These are phyloP conservation scores for Cryptomyrus ogoouensis DNA, from an alignment of 2,113 vertebrate genomes.

Conservation along the genomic window DNA sequence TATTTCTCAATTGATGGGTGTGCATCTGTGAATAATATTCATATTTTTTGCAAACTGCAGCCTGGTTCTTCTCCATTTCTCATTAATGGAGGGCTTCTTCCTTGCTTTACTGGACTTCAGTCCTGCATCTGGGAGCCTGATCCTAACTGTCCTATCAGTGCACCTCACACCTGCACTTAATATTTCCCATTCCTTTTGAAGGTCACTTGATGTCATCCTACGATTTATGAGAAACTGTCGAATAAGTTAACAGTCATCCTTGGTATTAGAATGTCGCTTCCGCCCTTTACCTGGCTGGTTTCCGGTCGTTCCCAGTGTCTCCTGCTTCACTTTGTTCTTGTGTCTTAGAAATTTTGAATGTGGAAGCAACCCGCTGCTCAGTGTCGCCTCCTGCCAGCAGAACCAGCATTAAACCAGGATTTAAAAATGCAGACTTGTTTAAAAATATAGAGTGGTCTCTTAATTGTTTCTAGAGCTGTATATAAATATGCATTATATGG, in stretches of 20 bases:
- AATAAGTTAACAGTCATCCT: background rate
- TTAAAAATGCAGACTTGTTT: too few relatives aligned
- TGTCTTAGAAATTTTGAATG: background rate
- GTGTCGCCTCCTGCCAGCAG: background rate
- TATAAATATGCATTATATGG: background rate
- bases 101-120: background rate
- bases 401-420: background rate
- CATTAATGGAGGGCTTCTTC: background rate
- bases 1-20: background rate
- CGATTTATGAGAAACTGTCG: background rate
- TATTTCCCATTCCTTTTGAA: background rate
- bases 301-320: background rate
- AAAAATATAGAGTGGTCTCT: too few relatives aligned
- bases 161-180: background rate
- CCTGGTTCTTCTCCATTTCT: background rate
- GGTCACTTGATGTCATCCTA: background rate
- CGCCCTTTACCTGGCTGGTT: background rate
- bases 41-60: background rate
- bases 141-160: background rate
- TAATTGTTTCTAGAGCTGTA: background rate
- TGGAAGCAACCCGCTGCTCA: background rate
- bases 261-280: background rate
- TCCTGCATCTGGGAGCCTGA: background rate
- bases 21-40: background rate
- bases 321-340: background rate